phyloP scores from a whole-genome alignment of 2,888 invertebrate species.

The Drosophila pseudotakahashii region DNA sequence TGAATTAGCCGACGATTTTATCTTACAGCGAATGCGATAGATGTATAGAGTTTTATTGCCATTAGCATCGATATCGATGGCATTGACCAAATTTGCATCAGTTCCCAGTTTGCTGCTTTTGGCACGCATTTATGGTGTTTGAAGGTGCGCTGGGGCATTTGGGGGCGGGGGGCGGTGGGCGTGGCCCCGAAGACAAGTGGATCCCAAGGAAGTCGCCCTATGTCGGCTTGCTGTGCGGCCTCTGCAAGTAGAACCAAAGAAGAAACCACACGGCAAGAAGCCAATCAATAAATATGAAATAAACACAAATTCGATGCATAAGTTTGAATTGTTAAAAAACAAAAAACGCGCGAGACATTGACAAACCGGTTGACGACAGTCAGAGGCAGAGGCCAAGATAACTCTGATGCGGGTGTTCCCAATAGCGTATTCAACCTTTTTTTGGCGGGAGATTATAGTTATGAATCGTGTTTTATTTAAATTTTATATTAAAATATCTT shows the following conservation, averaged over 20 bases:
- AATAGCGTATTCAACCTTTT: constrained; percentile 6
- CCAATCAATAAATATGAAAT: constrained; percentile 40
- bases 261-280: constrained; percentile 6
- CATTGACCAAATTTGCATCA: constrained; percentile 79
- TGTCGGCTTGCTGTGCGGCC: constrained; percentile 47
- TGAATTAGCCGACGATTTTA: constrained; percentile 54
- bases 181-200: constrained; percentile 8
- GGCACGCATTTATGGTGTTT: constrained; percentile 83
- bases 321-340: constrained; percentile 34
- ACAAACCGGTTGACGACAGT: constrained; percentile 38
- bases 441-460: constrained; percentile 5
- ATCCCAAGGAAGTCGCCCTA: constrained; percentile 20
- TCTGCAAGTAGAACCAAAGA: constrained; percentile 40
- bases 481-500: not conserved
- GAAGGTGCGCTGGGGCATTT: constrained; percentile 70
- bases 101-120: constrained; percentile 80
- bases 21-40: constrained; percentile 82
- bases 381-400: constrained; percentile 28
- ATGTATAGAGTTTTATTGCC: constrained; percentile 80
- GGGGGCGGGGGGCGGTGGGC: constrained; percentile 20
- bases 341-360: constrained; percentile 26
- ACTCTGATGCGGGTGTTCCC: constrained; percentile 24
- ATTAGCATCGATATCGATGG: constrained; percentile 78
- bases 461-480: not conserved
- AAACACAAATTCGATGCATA: constrained; percentile 30